Evolutionary conservation across 1,140 invertebrate species (phyloP), one percentile per base, ranked within the genome.

Genomic region (Drosophila pectinifera): DNA sequence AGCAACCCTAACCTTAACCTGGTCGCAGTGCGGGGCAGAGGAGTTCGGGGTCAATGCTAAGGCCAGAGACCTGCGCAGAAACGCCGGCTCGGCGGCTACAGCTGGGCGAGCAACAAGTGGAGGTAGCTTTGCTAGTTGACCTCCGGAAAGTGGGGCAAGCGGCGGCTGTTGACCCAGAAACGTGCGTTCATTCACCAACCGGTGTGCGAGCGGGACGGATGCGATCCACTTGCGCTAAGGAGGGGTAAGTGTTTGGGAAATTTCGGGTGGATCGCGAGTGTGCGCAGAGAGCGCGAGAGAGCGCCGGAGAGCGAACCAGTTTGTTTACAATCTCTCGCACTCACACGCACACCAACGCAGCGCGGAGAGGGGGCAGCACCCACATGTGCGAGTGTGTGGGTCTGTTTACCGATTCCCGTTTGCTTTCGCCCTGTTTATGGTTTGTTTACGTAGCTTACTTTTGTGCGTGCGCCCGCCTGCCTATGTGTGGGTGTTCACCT

Each of bases 211-310:
- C 59, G 68, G 54, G 72, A 58, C 31, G 14, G 31, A 62, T 68
- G 51, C 73, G n/a, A 31, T 82, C 82, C 83, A 88, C 79, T 58
- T 38, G 16, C 43, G 41, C 51, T 42, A n/a, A 31, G 63, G 28
- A 90, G 90, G 90, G 86, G 90, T 61, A 91, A 67, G 90, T 91
- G 86, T 80, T 91, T 83, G 90, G 90, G 84, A 91, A 90, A 85
- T 91, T 74, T 79, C 13, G 16, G 69, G 70, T 75, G 84, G 73
- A 83, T 36, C 24, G 34, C 46, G 63, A 69, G 61, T 80, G 78
- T 91, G 90, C 83, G 84, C 83, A 65, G 20, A 16, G 28, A 31
- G 28, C 8, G 28, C 26, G 39, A 48, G 63, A 51, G 64, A 48
- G 77, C 26, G 31, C 62, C 6, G 10, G 34, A 31, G 45, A 49